phyloP scores from a whole-genome alignment of 2,888 invertebrate genomes.

The Syrista parreyssii region DNA sequence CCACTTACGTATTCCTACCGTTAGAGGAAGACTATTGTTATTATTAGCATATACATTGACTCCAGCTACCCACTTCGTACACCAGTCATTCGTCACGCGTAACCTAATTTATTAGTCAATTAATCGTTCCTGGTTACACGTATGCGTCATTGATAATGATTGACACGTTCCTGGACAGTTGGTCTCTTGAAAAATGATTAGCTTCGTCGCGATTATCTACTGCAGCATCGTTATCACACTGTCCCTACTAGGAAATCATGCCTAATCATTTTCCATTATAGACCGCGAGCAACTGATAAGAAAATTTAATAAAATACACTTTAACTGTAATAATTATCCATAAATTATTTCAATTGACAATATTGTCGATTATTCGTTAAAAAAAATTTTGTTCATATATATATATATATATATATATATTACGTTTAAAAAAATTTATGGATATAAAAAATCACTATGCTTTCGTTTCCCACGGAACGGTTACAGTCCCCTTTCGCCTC shows the following conservation, averaged over 20 bases:
- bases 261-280: background rate
- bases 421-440: too few species aligned
- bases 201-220: background rate
- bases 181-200: background rate
- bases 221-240: background rate
- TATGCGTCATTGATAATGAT: background rate
- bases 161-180: background rate
- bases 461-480: constrained; percentile 32
- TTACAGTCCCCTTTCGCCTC: constrained; percentile 21
- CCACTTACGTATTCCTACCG: background rate
- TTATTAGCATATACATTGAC: background rate
- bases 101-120: background rate
- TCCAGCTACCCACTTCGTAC: background rate
- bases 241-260: background rate
- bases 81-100: background rate
- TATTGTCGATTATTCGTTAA: too few species aligned
- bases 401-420: background rate
- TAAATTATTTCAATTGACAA: background rate
- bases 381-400: background rate
- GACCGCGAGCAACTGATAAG: background rate
- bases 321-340: background rate
- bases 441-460: background rate
- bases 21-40: background rate
- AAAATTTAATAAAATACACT: background rate
- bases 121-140: background rate